phyloP scores from a whole-genome alignment of 1,140 invertebrate species.

The Forficula auricularia region DNA sequence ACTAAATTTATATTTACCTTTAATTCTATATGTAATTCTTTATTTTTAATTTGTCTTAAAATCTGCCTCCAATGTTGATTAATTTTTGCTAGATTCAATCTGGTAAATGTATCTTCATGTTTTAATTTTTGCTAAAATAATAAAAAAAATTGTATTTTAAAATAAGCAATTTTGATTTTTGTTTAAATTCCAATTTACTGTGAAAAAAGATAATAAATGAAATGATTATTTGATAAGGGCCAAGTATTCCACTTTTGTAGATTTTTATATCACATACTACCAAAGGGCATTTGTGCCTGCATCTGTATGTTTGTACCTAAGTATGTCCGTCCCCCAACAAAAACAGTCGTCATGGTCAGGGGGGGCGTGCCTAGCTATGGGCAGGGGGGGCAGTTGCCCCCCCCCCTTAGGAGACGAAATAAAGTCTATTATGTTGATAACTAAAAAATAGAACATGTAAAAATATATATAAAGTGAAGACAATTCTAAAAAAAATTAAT shows the following conservation, averaged over 20 bases:
- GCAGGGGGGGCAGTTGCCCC: no score
- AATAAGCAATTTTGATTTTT: not conserved
- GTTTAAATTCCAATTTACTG: not conserved
- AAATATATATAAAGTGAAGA: no score
- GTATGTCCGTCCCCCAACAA: no score
- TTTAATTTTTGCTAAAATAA: slow-evolving; percentile 53
- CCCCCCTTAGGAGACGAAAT: no score
- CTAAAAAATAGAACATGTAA: no score
- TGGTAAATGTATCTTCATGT: slow-evolving; percentile 54
- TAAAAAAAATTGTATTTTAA: slow-evolving; percentile 4
- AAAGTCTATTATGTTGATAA: no score
- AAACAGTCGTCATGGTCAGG: no score
- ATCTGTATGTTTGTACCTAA: no score
- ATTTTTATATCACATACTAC: no score
- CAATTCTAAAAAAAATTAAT: no score
- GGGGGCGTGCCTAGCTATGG: no score
- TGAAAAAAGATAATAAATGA: not conserved
- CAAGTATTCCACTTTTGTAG: not conserved
- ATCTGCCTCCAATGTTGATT: slow-evolving; percentile 65
- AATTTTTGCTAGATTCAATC: slow-evolving; percentile 62
- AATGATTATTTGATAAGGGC: not conserved
- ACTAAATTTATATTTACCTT: slow-evolving; percentile 24
- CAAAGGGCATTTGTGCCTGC: no score
- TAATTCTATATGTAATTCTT: slow-evolving; percentile 46
- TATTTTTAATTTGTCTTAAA: slow-evolving; percentile 51